Percentiles rank a stretch among this genome's conserved stretches.
Conservation (phyloP, 2,113 vertebrate species). For the Cyprinodon tularosa region DNA sequence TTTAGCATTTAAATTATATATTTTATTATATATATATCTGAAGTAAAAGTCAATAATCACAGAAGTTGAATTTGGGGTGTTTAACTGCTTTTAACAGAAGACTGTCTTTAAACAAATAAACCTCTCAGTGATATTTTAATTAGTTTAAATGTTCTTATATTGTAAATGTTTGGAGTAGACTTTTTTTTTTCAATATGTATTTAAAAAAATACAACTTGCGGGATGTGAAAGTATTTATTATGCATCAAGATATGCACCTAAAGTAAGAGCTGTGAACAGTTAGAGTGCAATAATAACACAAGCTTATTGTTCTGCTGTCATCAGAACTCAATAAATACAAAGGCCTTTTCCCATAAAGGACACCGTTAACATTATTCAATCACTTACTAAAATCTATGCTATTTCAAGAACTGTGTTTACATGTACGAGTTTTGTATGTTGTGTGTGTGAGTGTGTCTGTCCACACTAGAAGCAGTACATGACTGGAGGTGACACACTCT, state of each 20-base stretch:
- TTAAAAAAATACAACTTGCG: not conserved
- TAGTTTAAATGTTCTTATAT: not conserved
- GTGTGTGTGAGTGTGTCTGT: slow-evolving; percentile 33
- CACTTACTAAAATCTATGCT: slow-evolving; percentile 39
- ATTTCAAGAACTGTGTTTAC: slow-evolving; percentile 7
- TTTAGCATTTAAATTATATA: too few species aligned
- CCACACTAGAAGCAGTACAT: slow-evolving; percentile 64
- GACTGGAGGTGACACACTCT: slow-evolving; percentile 73
- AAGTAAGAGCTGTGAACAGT: slow-evolving; percentile 16
- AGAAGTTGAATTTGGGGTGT: too few species aligned
- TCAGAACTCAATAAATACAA: slow-evolving; percentile 47
- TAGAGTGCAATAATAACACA: slow-evolving; percentile 13
- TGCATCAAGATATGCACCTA: not conserved
- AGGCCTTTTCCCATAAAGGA: slow-evolving; percentile 30
- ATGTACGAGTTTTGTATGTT: slow-evolving; percentile 10
- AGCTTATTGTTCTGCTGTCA: slow-evolving; percentile 19
- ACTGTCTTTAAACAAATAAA: not conserved
- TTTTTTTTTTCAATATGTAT: not conserved
- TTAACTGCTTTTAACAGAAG: too few species aligned
- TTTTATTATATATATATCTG: not conserved
- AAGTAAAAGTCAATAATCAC: not conserved
- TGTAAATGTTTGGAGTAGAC: not conserved
- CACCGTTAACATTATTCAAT: slow-evolving; percentile 63
- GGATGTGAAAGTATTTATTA: slow-evolving; percentile 9
- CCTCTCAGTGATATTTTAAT: not conserved